phyloP scores from a whole-genome alignment of 2,888 invertebrate species.

The Meta bourneti region DNA sequence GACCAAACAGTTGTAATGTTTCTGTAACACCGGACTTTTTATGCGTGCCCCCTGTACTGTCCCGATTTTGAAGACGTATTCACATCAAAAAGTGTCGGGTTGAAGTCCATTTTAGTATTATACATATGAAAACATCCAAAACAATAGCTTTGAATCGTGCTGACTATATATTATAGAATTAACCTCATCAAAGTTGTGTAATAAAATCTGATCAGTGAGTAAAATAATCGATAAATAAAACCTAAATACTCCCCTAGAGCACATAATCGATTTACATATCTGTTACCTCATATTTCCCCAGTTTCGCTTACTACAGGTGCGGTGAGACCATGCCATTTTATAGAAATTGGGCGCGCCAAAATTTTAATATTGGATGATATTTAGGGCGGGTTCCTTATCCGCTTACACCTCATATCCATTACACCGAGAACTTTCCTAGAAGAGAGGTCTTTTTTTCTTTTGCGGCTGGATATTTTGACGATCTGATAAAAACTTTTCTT shows the following conservation, averaged over 20 bases:
- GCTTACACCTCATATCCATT: constrained; percentile 21
- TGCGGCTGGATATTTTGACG: neutral
- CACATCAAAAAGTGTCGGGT: too few species aligned
- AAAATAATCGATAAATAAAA: neutral
- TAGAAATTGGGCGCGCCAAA: constrained; percentile 42
- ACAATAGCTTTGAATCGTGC: too few species aligned
- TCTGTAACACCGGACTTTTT: too few species aligned
- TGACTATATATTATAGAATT: too few species aligned
- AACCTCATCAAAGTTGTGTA: neutral
- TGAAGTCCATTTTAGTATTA: too few species aligned
- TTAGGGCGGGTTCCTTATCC: constrained; percentile 54
- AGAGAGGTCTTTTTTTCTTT: constrained; percentile 19
- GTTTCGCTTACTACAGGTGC: constrained; percentile 20
- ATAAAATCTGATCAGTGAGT: neutral
- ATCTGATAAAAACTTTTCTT: constrained; percentile 48
- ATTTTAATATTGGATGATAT: constrained; percentile 68
- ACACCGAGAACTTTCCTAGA: constrained; percentile 15
- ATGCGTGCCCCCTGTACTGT: too few species aligned
- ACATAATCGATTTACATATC: neutral
- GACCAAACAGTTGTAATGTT: too few species aligned
- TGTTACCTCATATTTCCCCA: neutral
- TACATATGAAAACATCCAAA: too few species aligned
- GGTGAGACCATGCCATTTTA: constrained; percentile 29
- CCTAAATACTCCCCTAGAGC: neutral
- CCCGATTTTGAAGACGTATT: too few species aligned